Base-by-base conservation (phyloP, 2,888 invertebrate species). In the Bugulina stolonifera region DNA sequence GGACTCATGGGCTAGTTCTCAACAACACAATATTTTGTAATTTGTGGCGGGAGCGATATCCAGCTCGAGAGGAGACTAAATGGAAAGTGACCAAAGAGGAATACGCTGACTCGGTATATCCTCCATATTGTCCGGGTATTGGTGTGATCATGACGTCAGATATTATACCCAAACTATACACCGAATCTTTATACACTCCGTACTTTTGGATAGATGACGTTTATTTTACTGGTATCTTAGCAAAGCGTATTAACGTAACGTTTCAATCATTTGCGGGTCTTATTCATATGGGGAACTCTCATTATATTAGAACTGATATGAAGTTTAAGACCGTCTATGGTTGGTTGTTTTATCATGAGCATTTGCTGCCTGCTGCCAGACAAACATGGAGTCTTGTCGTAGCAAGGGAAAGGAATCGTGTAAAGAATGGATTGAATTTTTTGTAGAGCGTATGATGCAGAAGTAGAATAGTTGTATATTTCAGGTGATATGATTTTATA, bases 191-290 rank as follows among this genome's bases (percentile, higher is more conserved):
- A 78, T 84, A 82, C 5, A 84, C 88, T n/a, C 86, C 87, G 25
- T 91, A 90, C 78, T 94, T 95, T 85, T 95, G 94, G 94, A 93
- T 95, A 73, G 94, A 95, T 80, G 94, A 95, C 81, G 90, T 92
- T 64, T 91, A 90, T 81, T 85, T 94, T 0, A 94, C 94, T 0
- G 94, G 94, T 0, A 86, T 93, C 70, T 84, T 94, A 25, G 80
- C 81, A 0, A 75, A 78, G 32, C 25, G 29, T 14, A 64, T 64
- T 18, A 64, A 64, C 32, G 64, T 27, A 2, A 29, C 64, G 5
- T 64, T 64, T 64, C 29, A 64, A 27, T 32, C 25, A n/a, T 64
- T 32, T 10, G 22, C 32, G 3, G 2, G 29, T 32, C 25, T 32
- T 2, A 32, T 64, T 32, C 64, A 27, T 64, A 10, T 64, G 25